Base-by-base conservation (phyloP, 2,113 vertebrate species). In the Orthochromis indermauri region DNA sequence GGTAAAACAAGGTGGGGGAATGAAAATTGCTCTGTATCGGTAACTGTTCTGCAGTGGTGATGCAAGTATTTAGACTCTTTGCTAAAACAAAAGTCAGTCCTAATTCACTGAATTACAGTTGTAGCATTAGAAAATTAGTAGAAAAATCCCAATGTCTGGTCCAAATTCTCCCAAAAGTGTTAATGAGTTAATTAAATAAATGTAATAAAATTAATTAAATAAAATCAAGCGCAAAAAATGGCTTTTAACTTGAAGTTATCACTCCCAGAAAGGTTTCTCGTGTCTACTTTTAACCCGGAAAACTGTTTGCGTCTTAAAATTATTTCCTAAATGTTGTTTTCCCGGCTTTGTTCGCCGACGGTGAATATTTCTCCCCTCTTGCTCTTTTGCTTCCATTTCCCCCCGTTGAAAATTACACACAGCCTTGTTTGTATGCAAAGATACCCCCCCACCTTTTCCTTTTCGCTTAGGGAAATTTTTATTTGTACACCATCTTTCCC, bases 341-440 rank as follows among this genome's bases (percentile, higher is more conserved):
- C 24, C 49, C 2, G 31, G 59, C 21, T 86, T 80, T 26, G 28
- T 79, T n/a, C 82, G 8, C 37, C 61, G 55, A 89, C 53, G 91
- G 81, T 90, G 86, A 83, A 81, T 80, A 66, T 66, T 59, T 66
- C 40, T 33, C n/a, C 42, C 53, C 26, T 54, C 42, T 28, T 49
- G 24, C 42, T 59, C 28, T 53, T 54, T 35, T 79, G 5, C 86
- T 88, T 81, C 84, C 82, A 79, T 83, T 87, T 80, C 80, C 88
- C 82, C 81, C 82, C n/a, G 61, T 80, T 87, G 88, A 83, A 92
- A 92, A 94, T 89, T 82, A 88, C 92, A 91, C 89, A 84, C 82
- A 21, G 85, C 63, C 91, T 91, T 92, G 93, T 95, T 89, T 89
- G 91, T 90, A 94, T 94, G 95, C 93, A 93, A 91, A 96, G 82